phyloP scores from a whole-genome alignment of 1,140 invertebrate genomes.

The Cardiocondyla obscurior region DNA sequence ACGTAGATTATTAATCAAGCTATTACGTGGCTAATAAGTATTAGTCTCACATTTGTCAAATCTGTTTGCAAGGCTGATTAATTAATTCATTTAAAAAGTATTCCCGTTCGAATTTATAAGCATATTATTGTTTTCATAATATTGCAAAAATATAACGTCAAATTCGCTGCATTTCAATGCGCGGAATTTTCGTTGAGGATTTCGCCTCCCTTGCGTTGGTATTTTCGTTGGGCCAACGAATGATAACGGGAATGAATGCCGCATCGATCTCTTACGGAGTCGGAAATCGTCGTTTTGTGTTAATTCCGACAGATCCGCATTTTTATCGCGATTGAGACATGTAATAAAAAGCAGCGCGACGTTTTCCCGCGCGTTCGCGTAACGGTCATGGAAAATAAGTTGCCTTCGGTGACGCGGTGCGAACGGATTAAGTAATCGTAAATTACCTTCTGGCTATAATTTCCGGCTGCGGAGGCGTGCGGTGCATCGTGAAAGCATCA shows the following conservation, averaged over 20 bases:
- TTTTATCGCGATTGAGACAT: constrained; percentile 28
- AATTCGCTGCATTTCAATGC: background rate
- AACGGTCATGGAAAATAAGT: constrained; percentile 44
- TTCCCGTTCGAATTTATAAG: background rate
- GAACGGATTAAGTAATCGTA: constrained; percentile 38
- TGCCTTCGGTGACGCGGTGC: constrained; percentile 32
- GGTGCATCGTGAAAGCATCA: constrained; percentile 38
- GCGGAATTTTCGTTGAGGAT: background rate
- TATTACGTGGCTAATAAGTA: background rate
- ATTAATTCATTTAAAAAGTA: too few species aligned
- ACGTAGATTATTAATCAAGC: background rate
- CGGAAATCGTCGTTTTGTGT: constrained; percentile 10
- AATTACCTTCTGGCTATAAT: constrained; percentile 47
- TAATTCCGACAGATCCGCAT: constrained; percentile 28
- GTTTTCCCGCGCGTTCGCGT: constrained; percentile 38
- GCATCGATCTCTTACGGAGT: background rate
- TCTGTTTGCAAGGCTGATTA: background rate
- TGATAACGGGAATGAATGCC: background rate
- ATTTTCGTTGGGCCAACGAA: background rate
- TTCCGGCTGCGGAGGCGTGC: constrained; percentile 22
- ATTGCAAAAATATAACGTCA: too few species aligned
- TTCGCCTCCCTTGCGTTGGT: background rate
- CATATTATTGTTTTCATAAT: too few species aligned
- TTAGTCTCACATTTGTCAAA: background rate
- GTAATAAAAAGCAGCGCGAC: constrained; percentile 15